These are phyloP conservation scores for Drosophila antonietae DNA, from an alignment of 2,888 invertebrate genomes.

Conservation along the genomic window DNA sequence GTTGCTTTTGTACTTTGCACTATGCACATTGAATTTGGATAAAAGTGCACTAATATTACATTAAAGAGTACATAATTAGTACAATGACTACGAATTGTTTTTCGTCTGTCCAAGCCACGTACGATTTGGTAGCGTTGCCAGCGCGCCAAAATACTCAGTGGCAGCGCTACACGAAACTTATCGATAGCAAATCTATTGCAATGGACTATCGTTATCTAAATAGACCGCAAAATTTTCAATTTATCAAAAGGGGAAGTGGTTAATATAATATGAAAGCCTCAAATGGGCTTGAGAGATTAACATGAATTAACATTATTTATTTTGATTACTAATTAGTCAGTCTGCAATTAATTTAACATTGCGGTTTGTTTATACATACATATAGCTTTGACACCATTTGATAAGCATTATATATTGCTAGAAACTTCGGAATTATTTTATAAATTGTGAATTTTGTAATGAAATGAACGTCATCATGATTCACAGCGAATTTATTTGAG, in stretches of 20 bases:
- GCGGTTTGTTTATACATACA: conserved; percentile 2
- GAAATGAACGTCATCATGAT: conserved; percentile 22
- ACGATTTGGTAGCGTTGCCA: conserved; percentile 44
- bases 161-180: conserved; percentile 17
- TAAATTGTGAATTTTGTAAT: conserved; percentile 27
- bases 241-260: conserved; percentile 40
- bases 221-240: conserved; percentile 24
- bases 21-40: conserved; percentile 35
- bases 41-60: conserved; percentile 33
- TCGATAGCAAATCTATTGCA: conserved; percentile 23
- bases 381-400: conserved; percentile 9
- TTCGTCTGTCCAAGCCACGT: conserved; percentile 53
- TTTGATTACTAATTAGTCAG: neutral
- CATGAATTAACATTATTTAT: no score
- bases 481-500: conserved; percentile 20
- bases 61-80: conserved; percentile 44
- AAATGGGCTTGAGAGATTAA: neutral
- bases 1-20: conserved; percentile 10
- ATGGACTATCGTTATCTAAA: conserved; percentile 11
- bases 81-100: conserved; percentile 42
- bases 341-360: neutral
- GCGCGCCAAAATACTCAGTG: conserved; percentile 11
- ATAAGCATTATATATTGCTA: conserved; percentile 23
- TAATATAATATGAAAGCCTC: neutral
- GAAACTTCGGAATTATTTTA: conserved; percentile 30